These are phyloP conservation scores for Calosoma granatense DNA, from an alignment of 1,140 invertebrate species.

Conservation along the genomic window DNA sequence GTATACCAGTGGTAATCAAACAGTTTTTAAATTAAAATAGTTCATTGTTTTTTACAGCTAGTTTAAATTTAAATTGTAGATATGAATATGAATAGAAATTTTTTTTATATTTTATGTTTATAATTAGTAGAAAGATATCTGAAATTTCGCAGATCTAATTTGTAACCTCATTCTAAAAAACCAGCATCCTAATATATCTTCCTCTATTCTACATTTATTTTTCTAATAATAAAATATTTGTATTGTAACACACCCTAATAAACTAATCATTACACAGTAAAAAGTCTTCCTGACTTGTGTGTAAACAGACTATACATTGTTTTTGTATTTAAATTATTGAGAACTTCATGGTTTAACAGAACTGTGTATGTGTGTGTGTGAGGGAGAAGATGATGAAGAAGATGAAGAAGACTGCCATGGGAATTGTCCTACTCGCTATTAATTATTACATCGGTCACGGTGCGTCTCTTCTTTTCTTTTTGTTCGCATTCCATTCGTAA, in stretches of 20 bases:
- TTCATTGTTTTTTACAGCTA: not conserved
- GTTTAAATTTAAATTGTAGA: not conserved
- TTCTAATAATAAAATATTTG: too few relatives aligned
- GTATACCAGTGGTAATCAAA: not conserved
- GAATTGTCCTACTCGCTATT: not conserved
- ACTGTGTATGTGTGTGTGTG: too few relatives aligned
- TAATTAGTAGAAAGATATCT: too few relatives aligned
- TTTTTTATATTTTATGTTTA: too few relatives aligned
- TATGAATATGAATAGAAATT: too few relatives aligned
- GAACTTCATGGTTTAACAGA: not conserved
- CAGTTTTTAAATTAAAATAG: not conserved
- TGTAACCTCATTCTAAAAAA: too few relatives aligned
- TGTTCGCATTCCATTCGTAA: not conserved
- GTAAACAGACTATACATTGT: not conserved
- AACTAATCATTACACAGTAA: not conserved
- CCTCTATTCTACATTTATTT: too few relatives aligned
- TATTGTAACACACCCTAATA: not conserved
- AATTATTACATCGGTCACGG: conserved; percentile 1
- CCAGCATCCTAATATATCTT: too few relatives aligned
- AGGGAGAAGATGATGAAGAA: not conserved
- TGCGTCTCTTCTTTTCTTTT: not conserved
- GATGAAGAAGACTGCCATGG: not conserved
- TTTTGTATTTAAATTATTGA: not conserved
- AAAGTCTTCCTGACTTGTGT: not conserved
- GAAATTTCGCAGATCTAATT: too few relatives aligned